These are phyloP conservation scores for Caenorhabditis wallacei DNA, from an alignment of 2,888 invertebrate genomes.

Conservation along the genomic window DNA sequence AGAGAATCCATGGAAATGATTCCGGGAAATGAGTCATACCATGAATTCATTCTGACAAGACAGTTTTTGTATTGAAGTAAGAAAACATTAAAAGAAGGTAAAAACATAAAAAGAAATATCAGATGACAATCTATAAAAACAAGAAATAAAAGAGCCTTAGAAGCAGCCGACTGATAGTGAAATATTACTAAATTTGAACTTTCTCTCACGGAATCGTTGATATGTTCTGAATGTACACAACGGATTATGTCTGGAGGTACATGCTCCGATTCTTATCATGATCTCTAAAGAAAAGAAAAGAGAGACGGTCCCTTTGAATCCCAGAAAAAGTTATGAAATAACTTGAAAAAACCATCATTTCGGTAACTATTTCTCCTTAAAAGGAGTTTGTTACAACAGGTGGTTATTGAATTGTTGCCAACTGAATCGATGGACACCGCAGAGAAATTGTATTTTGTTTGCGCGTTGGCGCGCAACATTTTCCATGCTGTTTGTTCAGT, in stretches of 20 bases:
- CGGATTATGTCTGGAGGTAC: conserved; percentile 34
- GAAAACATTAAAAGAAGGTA: neutral
- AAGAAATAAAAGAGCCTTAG: neutral
- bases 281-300: neutral
- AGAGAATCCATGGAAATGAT: neutral
- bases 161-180: neutral
- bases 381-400: neutral
- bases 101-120: neutral
- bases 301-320: neutral
- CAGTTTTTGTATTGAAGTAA: neutral
- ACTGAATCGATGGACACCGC: conserved; percentile 34
- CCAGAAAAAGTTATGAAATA: conserved; percentile 1
- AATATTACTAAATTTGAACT: conserved; percentile 32
- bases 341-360: neutral
- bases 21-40: conserved; percentile 13
- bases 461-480: conserved; percentile 45
- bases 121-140: neutral
- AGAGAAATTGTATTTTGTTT: conserved; percentile 41
- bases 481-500: conserved; percentile 58
- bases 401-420: conserved; percentile 38
- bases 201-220: conserved; percentile 14
- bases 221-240: conserved; percentile 33
- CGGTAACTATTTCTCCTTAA: conserved; percentile 28
- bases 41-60: neutral
- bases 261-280: neutral